A percentile compares a stretch with the other conserved stretches of the same genome.
Conservation (phyloP, 2,113 vertebrate species). For the Nematolebias whitei region DNA sequence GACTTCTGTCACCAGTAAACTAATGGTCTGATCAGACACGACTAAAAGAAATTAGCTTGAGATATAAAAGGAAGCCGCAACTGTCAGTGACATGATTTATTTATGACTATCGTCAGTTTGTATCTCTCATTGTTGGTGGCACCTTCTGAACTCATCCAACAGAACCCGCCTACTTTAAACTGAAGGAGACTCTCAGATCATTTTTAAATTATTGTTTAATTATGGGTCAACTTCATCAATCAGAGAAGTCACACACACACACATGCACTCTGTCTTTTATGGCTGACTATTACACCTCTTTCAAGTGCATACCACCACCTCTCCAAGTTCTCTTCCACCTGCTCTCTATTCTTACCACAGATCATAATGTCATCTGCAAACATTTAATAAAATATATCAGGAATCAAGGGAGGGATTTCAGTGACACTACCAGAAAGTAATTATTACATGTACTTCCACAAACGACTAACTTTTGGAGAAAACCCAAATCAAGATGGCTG, state of each 20-base stretch:
- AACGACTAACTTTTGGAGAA: background rate
- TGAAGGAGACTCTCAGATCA: background rate
- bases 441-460: too few relatives aligned
- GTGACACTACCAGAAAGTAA: too few relatives aligned
- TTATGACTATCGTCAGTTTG: background rate
- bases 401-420: too few relatives aligned
- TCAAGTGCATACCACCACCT: too few relatives aligned
- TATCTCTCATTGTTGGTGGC: background rate
- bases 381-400: too few relatives aligned
- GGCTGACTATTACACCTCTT: too few relatives aligned
- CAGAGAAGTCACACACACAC: background rate
- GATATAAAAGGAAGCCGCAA: background rate
- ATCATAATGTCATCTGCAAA: too few relatives aligned
- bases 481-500: background rate
- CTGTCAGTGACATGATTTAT: background rate
- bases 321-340: too few relatives aligned
- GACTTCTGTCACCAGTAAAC: background rate
- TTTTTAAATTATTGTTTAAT: background rate
- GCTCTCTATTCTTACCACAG: too few relatives aligned
- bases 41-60: background rate
- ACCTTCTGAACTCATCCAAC: background rate
- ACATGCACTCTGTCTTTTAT: slow-evolving; percentile 18
- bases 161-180: background rate
- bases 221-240: background rate
- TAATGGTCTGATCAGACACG: background rate